A percentile compares a stretch with the other conserved stretches of the same genome.
These are phyloP conservation scores for Odontocolon sp. DNA, from an alignment of 2,888 invertebrate species.

Conservation along the genomic window DNA sequence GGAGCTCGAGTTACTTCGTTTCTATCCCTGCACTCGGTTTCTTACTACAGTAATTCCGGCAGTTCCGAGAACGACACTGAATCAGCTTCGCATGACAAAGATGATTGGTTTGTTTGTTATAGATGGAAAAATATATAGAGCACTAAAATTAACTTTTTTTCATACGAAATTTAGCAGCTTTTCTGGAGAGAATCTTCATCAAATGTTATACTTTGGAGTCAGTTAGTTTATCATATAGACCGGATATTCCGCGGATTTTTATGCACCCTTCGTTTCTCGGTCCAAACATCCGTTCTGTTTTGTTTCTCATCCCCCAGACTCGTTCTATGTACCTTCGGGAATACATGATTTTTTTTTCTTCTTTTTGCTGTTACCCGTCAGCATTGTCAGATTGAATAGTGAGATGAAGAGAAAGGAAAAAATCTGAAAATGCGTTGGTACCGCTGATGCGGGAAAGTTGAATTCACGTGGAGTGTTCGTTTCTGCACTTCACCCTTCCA, in stretches of 20 bases:
- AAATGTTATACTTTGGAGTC: too few species aligned
- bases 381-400: constrained; percentile 25
- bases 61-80: too few species aligned
- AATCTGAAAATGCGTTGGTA: constrained; percentile 9
- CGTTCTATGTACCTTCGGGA: constrained; percentile 30
- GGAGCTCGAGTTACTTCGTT: constrained; percentile 54
- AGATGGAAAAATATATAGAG: too few species aligned
- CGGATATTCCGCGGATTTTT: constrained; percentile 3
- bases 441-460: constrained; percentile 28
- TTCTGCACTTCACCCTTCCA: constrained; percentile 7
- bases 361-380: constrained; percentile 41
- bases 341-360: constrained; percentile 11
- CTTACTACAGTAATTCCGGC: too few species aligned
- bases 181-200: too few species aligned
- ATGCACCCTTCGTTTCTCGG: not conserved
- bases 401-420: constrained; percentile 6
- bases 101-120: too few species aligned
- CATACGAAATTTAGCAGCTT: too few species aligned
- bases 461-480: constrained; percentile 35
- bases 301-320: not conserved
- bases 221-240: too few species aligned
- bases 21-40: constrained; percentile 5
- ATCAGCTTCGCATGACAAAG: too few species aligned
- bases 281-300: too few species aligned
- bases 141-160: too few species aligned